Evolutionary conservation across 2,888 invertebrate genomes (phyloP).

Genomic region (Gastrophysa polygoni): DNA sequence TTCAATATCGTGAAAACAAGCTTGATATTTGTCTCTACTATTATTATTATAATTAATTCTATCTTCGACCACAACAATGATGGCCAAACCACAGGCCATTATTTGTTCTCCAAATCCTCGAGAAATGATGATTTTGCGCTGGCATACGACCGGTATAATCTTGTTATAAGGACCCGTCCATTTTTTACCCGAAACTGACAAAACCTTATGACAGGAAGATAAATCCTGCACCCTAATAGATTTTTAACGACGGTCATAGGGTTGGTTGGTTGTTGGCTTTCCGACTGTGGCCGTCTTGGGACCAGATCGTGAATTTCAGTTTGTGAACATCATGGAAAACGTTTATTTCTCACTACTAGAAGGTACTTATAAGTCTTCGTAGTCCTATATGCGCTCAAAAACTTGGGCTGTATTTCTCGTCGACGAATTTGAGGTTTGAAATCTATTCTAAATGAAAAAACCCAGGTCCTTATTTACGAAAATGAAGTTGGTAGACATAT

Average conservation of each 20-base stretch:
- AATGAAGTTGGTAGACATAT: no score
- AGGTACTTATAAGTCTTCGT: no score
- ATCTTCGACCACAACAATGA: neutral
- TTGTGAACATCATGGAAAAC: neutral
- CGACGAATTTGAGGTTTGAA: no score
- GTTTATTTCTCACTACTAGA: no score
- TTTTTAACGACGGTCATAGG: conserved; percentile 47
- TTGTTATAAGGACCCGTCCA: conserved; percentile 34
- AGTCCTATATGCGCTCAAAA: no score
- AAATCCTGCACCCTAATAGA: conserved; percentile 47
- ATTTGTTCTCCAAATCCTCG: conserved; percentile 22
- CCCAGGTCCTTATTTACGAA: no score
- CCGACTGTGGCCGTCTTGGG: neutral
- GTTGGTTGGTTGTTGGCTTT: no score
- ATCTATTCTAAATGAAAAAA: no score
- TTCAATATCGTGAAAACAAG: no score
- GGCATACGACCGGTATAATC: conserved; percentile 24
- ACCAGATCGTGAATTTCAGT: neutral
- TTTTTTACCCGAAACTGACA: conserved; percentile 47
- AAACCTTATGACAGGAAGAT: conserved; percentile 45
- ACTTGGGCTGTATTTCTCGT: no score
- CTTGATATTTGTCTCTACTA: no score
- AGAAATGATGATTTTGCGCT: conserved; percentile 31
- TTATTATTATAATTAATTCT: neutral
- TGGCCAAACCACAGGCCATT: conserved; percentile 1